Conservation (phyloP, 2,888 invertebrate genomes). For the Acronicta alni region DNA sequence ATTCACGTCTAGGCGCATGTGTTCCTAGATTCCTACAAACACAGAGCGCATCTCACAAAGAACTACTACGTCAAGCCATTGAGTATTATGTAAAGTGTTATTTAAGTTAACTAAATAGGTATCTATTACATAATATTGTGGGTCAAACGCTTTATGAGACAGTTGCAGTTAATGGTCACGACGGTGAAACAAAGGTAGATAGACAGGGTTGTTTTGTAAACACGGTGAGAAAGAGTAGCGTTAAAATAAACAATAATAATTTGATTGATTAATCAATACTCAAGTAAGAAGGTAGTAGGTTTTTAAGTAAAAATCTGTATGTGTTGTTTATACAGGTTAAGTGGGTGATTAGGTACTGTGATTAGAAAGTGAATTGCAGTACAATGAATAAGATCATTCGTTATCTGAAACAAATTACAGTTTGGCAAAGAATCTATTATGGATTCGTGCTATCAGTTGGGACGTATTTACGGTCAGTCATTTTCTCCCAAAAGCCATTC, state of each 20-base stretch:
- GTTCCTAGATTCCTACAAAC: constrained; percentile 52
- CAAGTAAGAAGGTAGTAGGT: no score
- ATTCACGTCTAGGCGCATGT: constrained; percentile 42
- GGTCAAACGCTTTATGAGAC: constrained; percentile 23
- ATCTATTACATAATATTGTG: constrained; percentile 31
- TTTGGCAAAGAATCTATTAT: background rate
- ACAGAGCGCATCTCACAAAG: constrained; percentile 44
- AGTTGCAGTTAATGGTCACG: constrained; percentile 12
- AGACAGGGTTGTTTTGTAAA: constrained; percentile 22
- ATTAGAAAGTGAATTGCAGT: constrained; percentile 53
- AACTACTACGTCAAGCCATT: constrained; percentile 17
- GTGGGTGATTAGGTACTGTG: no score
- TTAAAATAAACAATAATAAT: constrained; percentile 29
- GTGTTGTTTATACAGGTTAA: constrained; percentile 46
- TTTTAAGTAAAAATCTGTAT: constrained; percentile 28
- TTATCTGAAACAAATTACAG: constrained; percentile 14
- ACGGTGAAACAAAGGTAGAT: constrained; percentile 9
- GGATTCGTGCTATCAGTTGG: background rate
- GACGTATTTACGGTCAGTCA: no score
- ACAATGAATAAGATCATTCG: constrained; percentile 37
- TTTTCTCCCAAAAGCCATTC: no score
- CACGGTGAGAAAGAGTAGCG: constrained; percentile 20
- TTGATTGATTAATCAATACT: no score
- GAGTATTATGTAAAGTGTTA: constrained; percentile 39
- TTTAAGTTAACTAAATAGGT: constrained; percentile 22